These are phyloP conservation scores for Bombus cullumanus DNA, from an alignment of 1,140 invertebrate genomes.

Conservation along the genomic window DNA sequence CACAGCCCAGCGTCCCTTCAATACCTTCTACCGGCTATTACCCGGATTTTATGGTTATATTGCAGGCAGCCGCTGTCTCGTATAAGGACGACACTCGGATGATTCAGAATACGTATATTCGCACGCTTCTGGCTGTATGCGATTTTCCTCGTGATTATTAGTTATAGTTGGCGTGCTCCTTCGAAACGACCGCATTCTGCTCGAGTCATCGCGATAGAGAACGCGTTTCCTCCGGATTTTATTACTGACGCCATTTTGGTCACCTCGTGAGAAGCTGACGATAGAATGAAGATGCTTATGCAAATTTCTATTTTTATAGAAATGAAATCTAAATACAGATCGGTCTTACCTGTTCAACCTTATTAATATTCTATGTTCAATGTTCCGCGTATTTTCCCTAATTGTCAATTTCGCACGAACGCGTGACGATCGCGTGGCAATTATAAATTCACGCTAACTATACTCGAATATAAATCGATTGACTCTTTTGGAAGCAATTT, in stretches of 20 bases:
- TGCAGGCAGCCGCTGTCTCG: constrained; percentile 74
- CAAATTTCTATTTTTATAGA: not conserved
- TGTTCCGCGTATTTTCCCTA: too few species aligned
- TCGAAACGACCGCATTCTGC: constrained; percentile 17
- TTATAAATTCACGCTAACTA: too few species aligned
- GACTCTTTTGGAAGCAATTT: too few species aligned
- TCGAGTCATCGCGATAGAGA: constrained; percentile 33
- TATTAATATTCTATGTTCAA: too few species aligned
- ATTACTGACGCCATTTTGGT: constrained; percentile 63
- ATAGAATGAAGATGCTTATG: not conserved
- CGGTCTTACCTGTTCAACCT: too few species aligned
- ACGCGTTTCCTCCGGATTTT: constrained; percentile 71
- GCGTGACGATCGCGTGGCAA: too few species aligned
- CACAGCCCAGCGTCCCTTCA: constrained; percentile 65
- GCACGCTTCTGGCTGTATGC: not conserved
- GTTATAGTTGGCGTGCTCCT: not conserved
- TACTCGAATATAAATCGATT: too few species aligned
- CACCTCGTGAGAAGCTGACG: not conserved
- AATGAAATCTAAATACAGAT: not conserved
- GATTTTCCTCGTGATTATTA: constrained; percentile 34
- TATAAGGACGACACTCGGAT: constrained; percentile 68
- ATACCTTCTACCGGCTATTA: constrained; percentile 77
- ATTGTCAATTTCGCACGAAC: too few species aligned
- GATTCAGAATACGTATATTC: constrained; percentile 69
- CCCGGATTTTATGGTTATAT: constrained; percentile 82